phyloP scores from a whole-genome alignment of 2,797 vertebrate species.

The Trematomus bernacchii region DNA sequence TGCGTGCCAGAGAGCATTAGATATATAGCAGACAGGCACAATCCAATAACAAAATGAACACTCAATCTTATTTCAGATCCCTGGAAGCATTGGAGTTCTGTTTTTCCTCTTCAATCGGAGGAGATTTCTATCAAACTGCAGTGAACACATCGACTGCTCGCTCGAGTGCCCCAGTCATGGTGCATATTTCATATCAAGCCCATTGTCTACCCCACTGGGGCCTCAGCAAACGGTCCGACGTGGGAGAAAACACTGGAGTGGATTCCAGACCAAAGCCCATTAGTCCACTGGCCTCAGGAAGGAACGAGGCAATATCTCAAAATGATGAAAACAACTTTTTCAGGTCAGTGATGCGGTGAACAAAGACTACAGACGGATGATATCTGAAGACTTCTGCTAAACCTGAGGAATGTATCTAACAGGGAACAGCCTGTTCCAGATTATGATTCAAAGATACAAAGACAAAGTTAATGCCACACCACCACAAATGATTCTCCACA shows the following conservation, averaged over 20 bases:
- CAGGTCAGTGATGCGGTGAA: constrained; percentile 52
- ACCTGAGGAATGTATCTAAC: constrained; percentile 73
- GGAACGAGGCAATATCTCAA: constrained; percentile 76
- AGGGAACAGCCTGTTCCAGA: constrained; percentile 62
- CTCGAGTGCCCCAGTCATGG: constrained; percentile 68
- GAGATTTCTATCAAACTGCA: constrained; percentile 71
- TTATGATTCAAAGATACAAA: constrained; percentile 57
- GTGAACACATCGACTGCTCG: constrained; percentile 55
- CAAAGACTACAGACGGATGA: constrained; percentile 59
- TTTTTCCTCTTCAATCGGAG: constrained; percentile 54
- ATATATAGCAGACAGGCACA: constrained; percentile 49
- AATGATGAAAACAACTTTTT: constrained; percentile 74
- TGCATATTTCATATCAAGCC: constrained; percentile 77
- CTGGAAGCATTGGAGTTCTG: constrained; percentile 48
- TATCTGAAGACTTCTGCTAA: constrained; percentile 65
- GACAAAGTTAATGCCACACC: constrained; percentile 54
- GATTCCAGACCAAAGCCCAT: constrained; percentile 74
- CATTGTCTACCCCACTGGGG: constrained; percentile 72
- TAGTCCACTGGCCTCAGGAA: constrained; percentile 73
- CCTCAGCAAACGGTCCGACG: constrained; percentile 71
- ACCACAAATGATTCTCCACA: constrained; percentile 34
- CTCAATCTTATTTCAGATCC: constrained; percentile 64
- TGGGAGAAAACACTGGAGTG: constrained; percentile 62
- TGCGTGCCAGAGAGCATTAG: constrained; percentile 55
- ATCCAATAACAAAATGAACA: constrained; percentile 63